phyloP scores from a whole-genome alignment of 2,888 invertebrate species.

The Pegoplata infirma region DNA sequence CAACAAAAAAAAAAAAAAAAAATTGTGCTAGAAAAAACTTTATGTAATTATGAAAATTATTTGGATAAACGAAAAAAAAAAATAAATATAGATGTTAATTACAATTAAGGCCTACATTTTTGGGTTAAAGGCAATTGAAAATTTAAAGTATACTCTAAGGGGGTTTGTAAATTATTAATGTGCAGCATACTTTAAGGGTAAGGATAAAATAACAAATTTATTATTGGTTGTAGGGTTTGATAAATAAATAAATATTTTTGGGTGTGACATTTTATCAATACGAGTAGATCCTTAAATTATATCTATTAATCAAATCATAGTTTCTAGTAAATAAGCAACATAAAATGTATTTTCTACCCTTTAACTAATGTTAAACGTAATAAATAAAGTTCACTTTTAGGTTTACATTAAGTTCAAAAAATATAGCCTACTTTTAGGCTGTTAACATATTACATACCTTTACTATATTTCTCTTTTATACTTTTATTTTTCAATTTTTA shows the following conservation, averaged over 20 bases:
- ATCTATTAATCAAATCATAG: too few relatives aligned
- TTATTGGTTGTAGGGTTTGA: too few relatives aligned
- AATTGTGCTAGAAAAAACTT: not conserved
- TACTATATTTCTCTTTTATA: not conserved
- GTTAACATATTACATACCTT: not conserved
- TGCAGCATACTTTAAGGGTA: not conserved
- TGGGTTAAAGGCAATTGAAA: not conserved
- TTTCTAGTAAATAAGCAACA: too few relatives aligned
- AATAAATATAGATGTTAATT: not conserved
- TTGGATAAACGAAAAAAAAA: not conserved
- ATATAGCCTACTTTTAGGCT: not conserved
- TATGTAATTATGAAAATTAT: not conserved
- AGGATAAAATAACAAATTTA: too few relatives aligned
- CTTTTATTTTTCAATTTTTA: not conserved
- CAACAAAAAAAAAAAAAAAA: not conserved
- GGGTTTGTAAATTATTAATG: too few relatives aligned
- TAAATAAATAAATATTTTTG: too few relatives aligned
- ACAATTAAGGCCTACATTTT: not conserved
- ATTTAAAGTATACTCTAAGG: not conserved
- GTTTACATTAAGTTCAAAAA: not conserved
- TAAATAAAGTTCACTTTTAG: not conserved
- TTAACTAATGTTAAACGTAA: too few relatives aligned
- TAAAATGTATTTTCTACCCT: too few relatives aligned
- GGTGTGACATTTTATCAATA: too few relatives aligned
- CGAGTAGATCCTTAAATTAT: too few relatives aligned